A percentile compares a stretch with the other conserved stretches of the same genome.
These are phyloP conservation scores for Pantala flavescens DNA, from an alignment of 1,140 invertebrate species.

Conservation along the genomic window DNA sequence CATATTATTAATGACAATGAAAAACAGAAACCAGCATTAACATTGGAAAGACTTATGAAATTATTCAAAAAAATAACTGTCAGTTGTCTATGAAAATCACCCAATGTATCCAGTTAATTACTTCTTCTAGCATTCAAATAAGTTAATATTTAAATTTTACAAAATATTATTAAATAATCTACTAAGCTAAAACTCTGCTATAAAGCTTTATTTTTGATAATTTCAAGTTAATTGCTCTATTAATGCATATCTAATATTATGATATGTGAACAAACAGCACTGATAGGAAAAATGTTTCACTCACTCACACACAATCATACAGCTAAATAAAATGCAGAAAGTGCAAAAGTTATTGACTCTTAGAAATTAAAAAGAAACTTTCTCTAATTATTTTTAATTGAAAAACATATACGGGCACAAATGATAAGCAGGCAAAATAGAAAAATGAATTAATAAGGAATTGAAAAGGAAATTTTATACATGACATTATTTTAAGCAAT, in stretches of 20 bases:
- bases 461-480: too few relatives aligned
- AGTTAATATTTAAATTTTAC: not conserved
- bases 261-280: not conserved
- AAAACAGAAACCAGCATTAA: not conserved
- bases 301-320: not conserved
- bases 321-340: not conserved
- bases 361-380: not conserved
- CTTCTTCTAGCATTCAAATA: not conserved
- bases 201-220: not conserved
- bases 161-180: conserved; percentile 10
- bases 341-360: not conserved
- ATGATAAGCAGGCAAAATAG: conserved; percentile 11
- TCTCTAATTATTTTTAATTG: not conserved
- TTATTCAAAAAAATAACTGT: conserved; percentile 11
- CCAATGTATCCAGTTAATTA: not conserved
- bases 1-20: not conserved
- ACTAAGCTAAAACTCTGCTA: conserved; percentile 10
- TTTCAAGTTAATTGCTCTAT: not conserved
- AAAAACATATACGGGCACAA: not conserved
- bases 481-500: too few relatives aligned
- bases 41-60: not conserved
- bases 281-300: not conserved
- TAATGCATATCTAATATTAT: conserved; percentile 10
- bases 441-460: not conserved
- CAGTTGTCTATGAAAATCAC: conserved; percentile 6